Evolutionary conservation across 2,888 invertebrate species (phyloP).

Genomic region (Luffia ferchaultella): DNA sequence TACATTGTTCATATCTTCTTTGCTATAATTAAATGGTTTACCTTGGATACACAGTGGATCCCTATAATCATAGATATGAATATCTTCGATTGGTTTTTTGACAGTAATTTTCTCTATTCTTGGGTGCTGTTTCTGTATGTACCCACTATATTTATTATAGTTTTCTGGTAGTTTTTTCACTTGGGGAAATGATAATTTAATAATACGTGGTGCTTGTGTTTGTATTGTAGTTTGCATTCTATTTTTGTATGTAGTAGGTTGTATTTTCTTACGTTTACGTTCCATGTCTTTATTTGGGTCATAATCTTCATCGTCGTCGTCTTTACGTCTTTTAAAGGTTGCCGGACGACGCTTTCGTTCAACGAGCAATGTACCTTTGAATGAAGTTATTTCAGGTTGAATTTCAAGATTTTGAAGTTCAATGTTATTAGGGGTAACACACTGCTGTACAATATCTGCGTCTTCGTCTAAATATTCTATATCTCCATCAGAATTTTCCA

Average conservation of each 20-base stretch:
- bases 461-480: conserved; percentile 59
- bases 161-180: too few relatives aligned
- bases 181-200: too few relatives aligned
- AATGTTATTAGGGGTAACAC: conserved; percentile 21
- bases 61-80: background rate
- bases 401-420: conserved; percentile 10
- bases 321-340: background rate
- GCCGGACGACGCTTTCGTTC: conserved; percentile 20
- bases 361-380: conserved; percentile 19
- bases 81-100: background rate
- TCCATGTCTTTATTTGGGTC: background rate
- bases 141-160: too few relatives aligned
- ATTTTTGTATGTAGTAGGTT: too few relatives aligned
- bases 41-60: background rate
- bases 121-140: too few relatives aligned
- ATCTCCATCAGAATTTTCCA: conserved; percentile 37
- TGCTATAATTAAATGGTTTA: background rate
- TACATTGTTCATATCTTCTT: background rate
- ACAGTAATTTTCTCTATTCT: too few relatives aligned
- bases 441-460: conserved; percentile 49
- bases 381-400: background rate
- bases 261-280: too few relatives aligned
- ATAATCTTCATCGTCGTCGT: conserved; percentile 2
- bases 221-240: too few relatives aligned
- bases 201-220: too few relatives aligned